phyloP scores from a whole-genome alignment of 2,888 invertebrate genomes.

The Sthenelais limicola region DNA sequence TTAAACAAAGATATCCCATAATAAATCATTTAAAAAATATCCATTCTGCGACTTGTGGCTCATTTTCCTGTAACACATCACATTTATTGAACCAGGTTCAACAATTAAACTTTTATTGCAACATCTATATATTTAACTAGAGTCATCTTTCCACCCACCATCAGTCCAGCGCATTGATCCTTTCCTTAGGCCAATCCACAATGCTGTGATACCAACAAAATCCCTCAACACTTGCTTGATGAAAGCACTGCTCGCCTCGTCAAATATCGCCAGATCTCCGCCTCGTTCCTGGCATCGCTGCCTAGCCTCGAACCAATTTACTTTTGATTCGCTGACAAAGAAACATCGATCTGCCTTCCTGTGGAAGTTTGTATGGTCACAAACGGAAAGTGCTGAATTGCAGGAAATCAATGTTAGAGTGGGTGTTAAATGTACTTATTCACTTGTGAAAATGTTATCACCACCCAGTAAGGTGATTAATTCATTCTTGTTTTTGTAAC shows the following conservation, averaged over 20 bases:
- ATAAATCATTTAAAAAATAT: too few species aligned
- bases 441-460: too few species aligned
- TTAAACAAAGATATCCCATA: too few species aligned
- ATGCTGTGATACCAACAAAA: background rate
- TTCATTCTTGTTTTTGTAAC: too few species aligned
- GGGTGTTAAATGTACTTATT: too few species aligned
- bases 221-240: background rate
- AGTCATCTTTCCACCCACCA: background rate
- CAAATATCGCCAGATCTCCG: conserved; percentile 9
- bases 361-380: background rate
- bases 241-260: background rate
- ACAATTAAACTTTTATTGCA: too few species aligned
- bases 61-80: too few species aligned
- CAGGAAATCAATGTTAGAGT: background rate
- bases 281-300: conserved; percentile 15
- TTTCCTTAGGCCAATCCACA: conserved; percentile 14
- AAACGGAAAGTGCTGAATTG: background rate
- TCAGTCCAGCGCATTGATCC: conserved; percentile 1
- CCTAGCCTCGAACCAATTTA: conserved; percentile 29
- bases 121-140: too few species aligned
- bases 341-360: background rate
- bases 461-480: too few species aligned
- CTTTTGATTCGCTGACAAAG: conserved; percentile 12
- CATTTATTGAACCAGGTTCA: too few species aligned
- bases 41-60: too few species aligned